Base-by-base conservation (phyloP, 1,140 invertebrate genomes). In the Carposina sasakii region DNA sequence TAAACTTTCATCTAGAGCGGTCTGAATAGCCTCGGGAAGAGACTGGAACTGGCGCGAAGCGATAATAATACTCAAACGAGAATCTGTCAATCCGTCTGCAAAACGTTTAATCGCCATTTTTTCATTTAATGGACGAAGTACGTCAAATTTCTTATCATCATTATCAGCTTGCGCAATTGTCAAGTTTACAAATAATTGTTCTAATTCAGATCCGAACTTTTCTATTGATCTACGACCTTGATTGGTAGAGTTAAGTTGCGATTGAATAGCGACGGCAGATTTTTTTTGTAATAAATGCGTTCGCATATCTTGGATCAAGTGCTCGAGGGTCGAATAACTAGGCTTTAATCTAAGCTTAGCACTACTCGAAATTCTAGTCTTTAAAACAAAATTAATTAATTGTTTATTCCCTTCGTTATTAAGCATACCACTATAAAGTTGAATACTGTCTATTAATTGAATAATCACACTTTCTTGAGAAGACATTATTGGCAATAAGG, bases 381-480 rank as follows among this genome's bases (percentile, higher is more conserved):
- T 48, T 15, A 48, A 21, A 13, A 48, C 36, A 40, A 48, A 48
- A 2, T 41, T n/a, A 8, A 48, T 48, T 19, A 48, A 16, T 2
- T 12, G 2, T n/a, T 19, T 8, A 10, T 47, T 1, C 1, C 12
- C 15, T 1, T 31, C n/a, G n/a, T 13, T 16, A 9, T 5, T n/a
- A 4, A 60, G 49, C 20, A 60, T 37, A n/a, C 36, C 19, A 17
- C 48, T 52, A 21, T 66, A 66, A 21, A 66, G 30, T 30, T 39
- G 19, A 20, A 60, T 60, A 6, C 50, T 41, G 37, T 65, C 63
- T 24, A 66, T 60, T 22, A 66, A 26, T 47, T 62, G 20, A 34
- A 54, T 50, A 9, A 51, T 57, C 5, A 24, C 24, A 15, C 41
- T 15, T 33, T 60, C 62, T 6, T 31, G 37, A 5, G 40, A 49